Evolutionary conservation across 2,888 invertebrate genomes (phyloP).

Genomic region (Caenorhabditis drosophilae): DNA sequence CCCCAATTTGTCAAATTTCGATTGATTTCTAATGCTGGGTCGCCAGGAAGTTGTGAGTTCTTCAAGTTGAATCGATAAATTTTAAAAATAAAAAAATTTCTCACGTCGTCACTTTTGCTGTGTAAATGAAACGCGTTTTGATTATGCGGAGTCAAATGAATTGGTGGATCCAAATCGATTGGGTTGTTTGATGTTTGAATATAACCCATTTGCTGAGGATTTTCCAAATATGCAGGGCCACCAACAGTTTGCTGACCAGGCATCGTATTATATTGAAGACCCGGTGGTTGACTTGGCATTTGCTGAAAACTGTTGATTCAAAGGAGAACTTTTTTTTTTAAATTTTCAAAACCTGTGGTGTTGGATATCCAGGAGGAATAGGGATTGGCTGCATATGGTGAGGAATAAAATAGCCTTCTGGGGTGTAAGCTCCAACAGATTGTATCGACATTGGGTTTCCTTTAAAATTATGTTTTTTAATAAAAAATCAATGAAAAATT

Average conservation of each 20-base stretch:
- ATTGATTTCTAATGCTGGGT: conserved; percentile 66
- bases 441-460: conserved; percentile 26
- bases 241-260: neutral
- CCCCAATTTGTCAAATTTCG: conserved; percentile 69
- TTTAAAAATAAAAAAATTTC: conserved; percentile 6
- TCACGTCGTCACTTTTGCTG: conserved; percentile 30
- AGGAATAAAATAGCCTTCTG: conserved; percentile 36
- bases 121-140: conserved; percentile 39
- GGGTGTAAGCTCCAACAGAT: conserved; percentile 35
- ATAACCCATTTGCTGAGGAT: conserved; percentile 18
- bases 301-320: too few relatives aligned
- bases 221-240: too few relatives aligned
- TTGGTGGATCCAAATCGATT: conserved; percentile 14
- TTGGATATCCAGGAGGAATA: conserved; percentile 21
- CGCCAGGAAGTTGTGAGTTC: too few relatives aligned
- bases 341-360: too few relatives aligned
- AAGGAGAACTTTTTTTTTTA: too few relatives aligned
- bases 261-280: neutral
- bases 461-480: neutral
- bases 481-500: neutral
- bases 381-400: conserved; percentile 29
- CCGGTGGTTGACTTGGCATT: too few relatives aligned
- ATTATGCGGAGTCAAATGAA: neutral
- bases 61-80: too few relatives aligned
- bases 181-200: conserved; percentile 32